A percentile compares a stretch with the other conserved stretches of the same genome.
Conservation (phyloP, 2,797 vertebrate genomes). For the Odontamblyopus lacepedii region DNA sequence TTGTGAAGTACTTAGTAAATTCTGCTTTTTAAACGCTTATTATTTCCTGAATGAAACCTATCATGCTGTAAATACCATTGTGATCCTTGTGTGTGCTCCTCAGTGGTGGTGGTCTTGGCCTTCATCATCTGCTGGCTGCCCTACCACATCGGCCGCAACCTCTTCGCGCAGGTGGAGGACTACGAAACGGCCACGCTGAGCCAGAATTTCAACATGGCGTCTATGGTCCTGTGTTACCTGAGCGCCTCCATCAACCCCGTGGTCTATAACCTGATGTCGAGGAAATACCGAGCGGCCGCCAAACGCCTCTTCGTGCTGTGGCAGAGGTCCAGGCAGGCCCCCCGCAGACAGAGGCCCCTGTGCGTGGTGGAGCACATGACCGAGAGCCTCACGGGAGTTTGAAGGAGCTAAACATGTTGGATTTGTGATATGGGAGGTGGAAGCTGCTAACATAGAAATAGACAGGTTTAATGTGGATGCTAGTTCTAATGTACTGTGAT, state of each 20-base stretch:
- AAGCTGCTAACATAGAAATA: conserved; percentile 1
- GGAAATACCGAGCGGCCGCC: conserved; percentile 83
- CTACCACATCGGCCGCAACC: conserved; percentile 87
- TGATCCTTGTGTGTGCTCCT: neutral
- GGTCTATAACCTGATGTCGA: conserved; percentile 89
- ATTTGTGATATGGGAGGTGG: neutral
- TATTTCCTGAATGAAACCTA: no score
- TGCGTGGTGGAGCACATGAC: conserved; percentile 62
- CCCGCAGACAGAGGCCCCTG: conserved; percentile 56
- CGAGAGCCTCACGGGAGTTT: conserved; percentile 70
- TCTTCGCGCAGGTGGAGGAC: conserved; percentile 83
- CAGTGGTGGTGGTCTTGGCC: conserved; percentile 86
- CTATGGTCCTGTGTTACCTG: conserved; percentile 89
- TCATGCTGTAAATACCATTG: neutral
- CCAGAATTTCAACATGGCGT: conserved; percentile 87
- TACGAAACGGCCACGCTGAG: conserved; percentile 77
- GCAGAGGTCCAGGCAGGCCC: conserved; percentile 29
- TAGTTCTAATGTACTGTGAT: conserved; percentile 10
- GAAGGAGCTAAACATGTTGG: conserved; percentile 19
- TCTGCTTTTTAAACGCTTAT: no score
- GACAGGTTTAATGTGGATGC: neutral
- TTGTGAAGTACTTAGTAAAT: no score
- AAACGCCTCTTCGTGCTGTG: conserved; percentile 79
- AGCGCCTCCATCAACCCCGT: conserved; percentile 88
- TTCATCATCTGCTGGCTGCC: conserved; percentile 90